phyloP scores from a whole-genome alignment of 2,888 invertebrate species.

The Dryomyza anilis region DNA sequence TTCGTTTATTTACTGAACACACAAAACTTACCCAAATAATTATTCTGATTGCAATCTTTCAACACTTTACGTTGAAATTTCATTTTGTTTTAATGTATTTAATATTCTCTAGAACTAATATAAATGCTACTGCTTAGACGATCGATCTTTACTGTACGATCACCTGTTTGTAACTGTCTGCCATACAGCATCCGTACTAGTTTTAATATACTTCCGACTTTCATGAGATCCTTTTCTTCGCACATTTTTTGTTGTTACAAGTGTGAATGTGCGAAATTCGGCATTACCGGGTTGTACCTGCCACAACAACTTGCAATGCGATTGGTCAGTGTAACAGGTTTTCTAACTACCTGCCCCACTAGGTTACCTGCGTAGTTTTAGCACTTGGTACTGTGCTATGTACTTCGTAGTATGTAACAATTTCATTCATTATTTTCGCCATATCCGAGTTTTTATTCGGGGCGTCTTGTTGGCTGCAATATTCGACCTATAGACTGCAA shows the following conservation, averaged over 20 bases:
- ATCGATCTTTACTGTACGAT: constrained; percentile 45
- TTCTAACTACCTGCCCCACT: not conserved
- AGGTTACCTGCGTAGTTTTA: too few relatives aligned
- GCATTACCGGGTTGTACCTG: constrained; percentile 7
- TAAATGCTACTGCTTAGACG: constrained; percentile 23
- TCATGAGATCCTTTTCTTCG: not conserved
- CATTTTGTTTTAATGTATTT: constrained; percentile 36
- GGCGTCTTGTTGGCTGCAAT: constrained; percentile 39
- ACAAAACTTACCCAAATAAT: constrained; percentile 37
- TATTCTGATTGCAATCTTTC: constrained; percentile 37
- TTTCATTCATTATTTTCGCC: not conserved
- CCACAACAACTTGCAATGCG: not conserved
- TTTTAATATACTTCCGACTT: constrained; percentile 36
- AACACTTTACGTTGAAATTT: constrained; percentile 39
- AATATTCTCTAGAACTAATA: constrained; percentile 2
- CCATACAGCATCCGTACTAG: constrained; percentile 29
- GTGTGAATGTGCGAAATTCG: constrained; percentile 34
- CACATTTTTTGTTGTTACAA: not conserved
- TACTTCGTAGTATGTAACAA: not conserved
- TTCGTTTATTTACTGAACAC: not conserved
- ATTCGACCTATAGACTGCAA: not conserved
- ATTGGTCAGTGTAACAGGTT: constrained; percentile 27
- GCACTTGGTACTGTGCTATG: not conserved
- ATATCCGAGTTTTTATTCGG: constrained; percentile 28
- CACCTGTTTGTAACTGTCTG: constrained; percentile 51